These are phyloP conservation scores for Herpailurus yagouaroundi DNA, from an alignment of 2,113 vertebrate genomes.

Conservation along the genomic window DNA sequence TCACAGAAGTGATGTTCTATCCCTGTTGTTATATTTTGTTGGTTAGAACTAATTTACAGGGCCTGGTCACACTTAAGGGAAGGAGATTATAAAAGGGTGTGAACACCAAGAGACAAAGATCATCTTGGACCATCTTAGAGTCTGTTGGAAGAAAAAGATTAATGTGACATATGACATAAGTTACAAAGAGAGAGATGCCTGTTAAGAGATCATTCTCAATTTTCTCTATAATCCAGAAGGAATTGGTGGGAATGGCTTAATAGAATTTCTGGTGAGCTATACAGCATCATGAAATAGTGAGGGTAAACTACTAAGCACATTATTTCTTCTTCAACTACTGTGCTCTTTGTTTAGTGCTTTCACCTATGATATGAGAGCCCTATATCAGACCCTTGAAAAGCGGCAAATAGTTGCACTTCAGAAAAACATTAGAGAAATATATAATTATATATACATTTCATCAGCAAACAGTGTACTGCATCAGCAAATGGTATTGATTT, in stretches of 20 bases:
- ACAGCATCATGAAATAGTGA: neutral
- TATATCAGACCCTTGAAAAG: neutral
- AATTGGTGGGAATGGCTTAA: neutral
- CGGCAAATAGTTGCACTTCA: neutral
- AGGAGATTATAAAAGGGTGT: neutral
- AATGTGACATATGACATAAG: neutral
- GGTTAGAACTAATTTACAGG: neutral
- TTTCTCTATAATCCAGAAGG: slow-evolving; percentile 18
- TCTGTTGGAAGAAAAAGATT: neutral
- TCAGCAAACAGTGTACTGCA: neutral
- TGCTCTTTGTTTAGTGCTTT: neutral
- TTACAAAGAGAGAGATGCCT: neutral
- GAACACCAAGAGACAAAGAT: neutral
- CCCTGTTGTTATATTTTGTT: neutral
- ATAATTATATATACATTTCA: neutral
- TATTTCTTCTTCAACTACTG: neutral
- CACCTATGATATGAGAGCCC: neutral
- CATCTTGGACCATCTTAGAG: neutral
- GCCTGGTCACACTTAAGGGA: neutral
- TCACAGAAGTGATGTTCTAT: neutral
- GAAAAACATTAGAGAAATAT: slow-evolving; percentile 24
- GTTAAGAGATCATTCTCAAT: slow-evolving; percentile 1
- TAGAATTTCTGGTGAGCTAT: neutral
- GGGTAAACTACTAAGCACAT: neutral
- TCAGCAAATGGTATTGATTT: neutral